Evolutionary conservation across 2,797 vertebrate species (phyloP), one percentile per base, ranked within the genome.

Genomic region (Siniperca scherzeri): DNA sequence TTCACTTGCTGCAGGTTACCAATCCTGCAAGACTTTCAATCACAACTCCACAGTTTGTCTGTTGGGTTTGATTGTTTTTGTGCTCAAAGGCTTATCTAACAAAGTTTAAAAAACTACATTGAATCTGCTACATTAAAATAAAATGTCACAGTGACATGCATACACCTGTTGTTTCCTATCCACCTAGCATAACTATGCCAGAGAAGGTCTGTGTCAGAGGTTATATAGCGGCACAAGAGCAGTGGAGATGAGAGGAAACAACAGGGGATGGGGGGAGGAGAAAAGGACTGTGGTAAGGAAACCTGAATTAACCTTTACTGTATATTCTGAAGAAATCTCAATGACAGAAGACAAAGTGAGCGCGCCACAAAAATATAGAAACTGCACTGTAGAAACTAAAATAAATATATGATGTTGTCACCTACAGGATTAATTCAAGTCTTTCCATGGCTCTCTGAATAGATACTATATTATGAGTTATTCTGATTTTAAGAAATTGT

Each of bases 161-260:
- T 59, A 84, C 76, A 82, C 55, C 59, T 78, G 78, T 21, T 80
- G 80, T 21, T 52, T 62, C n/a, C 65, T 79, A 11, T 40, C 38
- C 60, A n/a, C 55, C 21, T 38, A 14, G 57, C 16, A 25, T 44
- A 33, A 55, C 25, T 73, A 7, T 74, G 70, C 57, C 4, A 65
- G 67, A 71, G 33, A 46, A 42, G 64, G 81, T 80, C 74, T 67
- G 60, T 74, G 27, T 82, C 81, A 82, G 86, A 83, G 72, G 57
- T 89, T 95, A 93, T 96, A 95, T 94, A 94, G 90, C 40, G 57
- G 4, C 73, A 70, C 40, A 16, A 66, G 40, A 77, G 42, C 53
- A 82, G 72, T 75, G 55, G 74, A 74, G 30, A 30, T 30, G 30
- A 30, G 30, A 30, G 3, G 30, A 30, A 30, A 30, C 30, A 30